A percentile compares a stretch with the other conserved stretches of the same genome.
Conservation (phyloP, 37 sponge, comb jelly and placozoan species). For the Geodia barretti region DNA sequence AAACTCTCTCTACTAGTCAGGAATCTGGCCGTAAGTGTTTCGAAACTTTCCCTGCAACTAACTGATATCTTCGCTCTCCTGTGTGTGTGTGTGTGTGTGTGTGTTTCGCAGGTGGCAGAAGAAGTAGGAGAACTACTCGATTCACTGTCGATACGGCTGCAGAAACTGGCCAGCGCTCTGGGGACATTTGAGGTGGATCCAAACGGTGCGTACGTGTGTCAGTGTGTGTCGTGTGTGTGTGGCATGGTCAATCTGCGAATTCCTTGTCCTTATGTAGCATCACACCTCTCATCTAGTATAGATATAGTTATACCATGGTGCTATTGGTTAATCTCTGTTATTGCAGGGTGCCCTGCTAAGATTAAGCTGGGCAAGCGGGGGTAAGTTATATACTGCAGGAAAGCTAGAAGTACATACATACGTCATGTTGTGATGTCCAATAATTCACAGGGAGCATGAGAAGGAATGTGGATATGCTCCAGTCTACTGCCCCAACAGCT, state of each 20-base stretch:
- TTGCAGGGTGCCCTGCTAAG: slow-evolving; percentile 58
- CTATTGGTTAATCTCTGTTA: background rate
- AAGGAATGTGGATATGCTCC: slow-evolving; percentile 66
- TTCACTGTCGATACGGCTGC: slow-evolving; percentile 86
- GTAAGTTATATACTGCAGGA: slow-evolving; percentile 35
- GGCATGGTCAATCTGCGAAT: background rate
- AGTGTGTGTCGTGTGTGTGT: background rate
- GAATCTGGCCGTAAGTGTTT: slow-evolving; percentile 69
- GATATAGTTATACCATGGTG: no score
- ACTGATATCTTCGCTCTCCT: background rate
- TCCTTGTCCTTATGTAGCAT: background rate
- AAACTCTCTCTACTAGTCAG: slow-evolving; percentile 59
- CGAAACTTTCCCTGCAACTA: background rate
- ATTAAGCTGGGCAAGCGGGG: slow-evolving; percentile 35
- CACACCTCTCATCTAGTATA: no score
- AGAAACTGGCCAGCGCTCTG: slow-evolving; percentile 14
- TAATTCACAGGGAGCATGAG: slow-evolving; percentile 70
- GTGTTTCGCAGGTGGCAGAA: slow-evolving; percentile 67
- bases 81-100: background rate
- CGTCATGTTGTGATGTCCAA: background rate
- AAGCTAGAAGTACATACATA: background rate
- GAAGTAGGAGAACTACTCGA: slow-evolving; percentile 80
- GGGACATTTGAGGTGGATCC: slow-evolving; percentile 42
- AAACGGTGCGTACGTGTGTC: slow-evolving; percentile 18
- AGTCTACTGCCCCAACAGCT: slow-evolving; percentile 73